Base-by-base conservation (phyloP, 2,888 invertebrate species). In the Platycheirus albimanus region DNA sequence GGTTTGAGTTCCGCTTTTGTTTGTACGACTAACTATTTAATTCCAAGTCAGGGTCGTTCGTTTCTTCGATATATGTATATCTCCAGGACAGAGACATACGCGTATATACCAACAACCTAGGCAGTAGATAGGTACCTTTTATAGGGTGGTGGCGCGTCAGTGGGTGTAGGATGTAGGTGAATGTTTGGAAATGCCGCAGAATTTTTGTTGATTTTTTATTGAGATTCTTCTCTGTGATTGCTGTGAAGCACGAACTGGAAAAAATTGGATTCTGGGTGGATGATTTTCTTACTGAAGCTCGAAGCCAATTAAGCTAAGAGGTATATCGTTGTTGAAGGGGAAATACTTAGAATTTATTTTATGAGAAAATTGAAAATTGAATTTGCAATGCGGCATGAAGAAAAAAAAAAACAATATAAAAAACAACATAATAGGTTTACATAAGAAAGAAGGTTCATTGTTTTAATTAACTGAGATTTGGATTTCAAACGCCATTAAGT, bases 11-110 rank as follows among this genome's bases (percentile, higher is more conserved):
- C 51, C 47, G 41, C 69, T 54, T 24, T 45, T 69, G 36, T 47
- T 43, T 19, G 43, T 28, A 28, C 13, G 51, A 61, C 41, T 43
- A 70, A 52, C 70, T 33, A 56, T 70, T 77, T 77, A 71, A 71
- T 63, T 70, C 41, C 5, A 20, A 63, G 56, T 49, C 64, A 64
- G 77, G 77, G 77, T 47, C 41, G 52, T 38, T 69, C 3, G 19
- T 19, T 54, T 54, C n/a, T n/a, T n/a, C n/a, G n/a, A n/a, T n/a
- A n/a, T n/a, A n/a, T n/a, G n/a, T n/a, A 38, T 10, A 56, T 56
- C 38, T 61, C 36, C n/a, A n/a, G 17, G 43, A 33, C 30, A 36
- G 15, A 54, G 33, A 45, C 15, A 33, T 15, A 11, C 45, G 5
- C 4, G n/a, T n/a, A n/a, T n/a, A n/a, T n/a, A n/a, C n/a, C n/a